Evolutionary conservation across 1,140 invertebrate species (phyloP), one percentile per base, ranked within the genome.

Genomic region (Dreissena rostriformis): DNA sequence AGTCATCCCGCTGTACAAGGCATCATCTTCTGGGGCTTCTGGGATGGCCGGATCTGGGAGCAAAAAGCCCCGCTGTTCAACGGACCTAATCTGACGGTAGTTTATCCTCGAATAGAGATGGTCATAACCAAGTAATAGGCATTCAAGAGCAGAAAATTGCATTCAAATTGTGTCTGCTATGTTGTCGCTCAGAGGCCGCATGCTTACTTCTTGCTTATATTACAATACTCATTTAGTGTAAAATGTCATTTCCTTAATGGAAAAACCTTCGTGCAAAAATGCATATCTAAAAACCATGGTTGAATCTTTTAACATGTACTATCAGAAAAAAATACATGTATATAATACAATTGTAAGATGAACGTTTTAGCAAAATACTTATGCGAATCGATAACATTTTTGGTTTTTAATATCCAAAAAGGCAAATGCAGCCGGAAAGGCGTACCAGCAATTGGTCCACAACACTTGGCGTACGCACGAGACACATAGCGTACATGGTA

Each of bases 11-110:
- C 84, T 0, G 87, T 92, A 22, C 65, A 91, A 28, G 91, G 89
- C 14, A 68, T 92, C 15, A 26, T 91, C 2, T 77, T 92, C 70
- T 92, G 91, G 91, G 91, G 89, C 0, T 90, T 91, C 87, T 92
- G 89, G 89, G 88, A 90, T 28, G 76, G 75, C 6, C 70, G 72
- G 0, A 86, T 87, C n/a, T 82, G 61, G 67, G 57, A 87, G 29
- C 19, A 57, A 51, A 55, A 75, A 14, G 63, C 53, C 24, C 57
- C 82, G 12, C 28, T 88, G 52, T 82, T 75, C 49, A 85, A 72
- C 17, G 88, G 88, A 57, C 4, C 57, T 22, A 57, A 78, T 75
- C 55, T 86, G 8, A 86, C 82, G 28, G 84, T 88, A 82, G 76
- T 61, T 53, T 28, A 49, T n/a, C n/a, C n/a, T n/a, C n/a, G n/a